Base-by-base conservation (phyloP, 2,113 vertebrate species). In the Rallus limicola region DNA sequence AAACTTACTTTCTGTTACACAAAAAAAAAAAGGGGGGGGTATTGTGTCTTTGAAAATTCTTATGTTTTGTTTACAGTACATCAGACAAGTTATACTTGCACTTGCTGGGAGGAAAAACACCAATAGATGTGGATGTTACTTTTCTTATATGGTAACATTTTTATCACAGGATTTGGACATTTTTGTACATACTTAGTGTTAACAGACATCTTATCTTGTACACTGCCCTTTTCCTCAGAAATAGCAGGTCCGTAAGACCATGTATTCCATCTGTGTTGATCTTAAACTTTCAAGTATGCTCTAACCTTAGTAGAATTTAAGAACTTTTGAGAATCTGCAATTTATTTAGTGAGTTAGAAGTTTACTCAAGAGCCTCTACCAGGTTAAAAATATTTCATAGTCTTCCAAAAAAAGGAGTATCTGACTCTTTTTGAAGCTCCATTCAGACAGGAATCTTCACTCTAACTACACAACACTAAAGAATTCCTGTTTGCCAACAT, bases 211-310 rank as follows among this genome's bases (percentile, higher is more conserved):
- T 60, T 76, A 20, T 16, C 29, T 75, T 3, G 2, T 29, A 25
- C 9, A 34, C 15, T 56, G 13, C 8, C 3, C 3, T 9, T 89
- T 89, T 55, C 67, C 15, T 82, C 11, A 67, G 26, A 88, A 70
- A 46, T 8, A 65, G 2, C 4, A 56, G 5, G 23, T 60, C 38
- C 0, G 1, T 60, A 52, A 75, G 29, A 84, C 11, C 24, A 36
- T 1, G 16, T 4, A 10, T 67, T 36, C 36, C 0, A 2, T 46
- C 12, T 86, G 31, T 31, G 2, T 9, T 6, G 1, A 6, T 79
- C 86, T 84, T 78, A 77, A 65, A 48, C 31, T 55, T 72, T 40
- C 7, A 42, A 78, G 8, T 1, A 1, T 48, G 2, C 16, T 72
- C 21, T 59, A 38, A 62, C 20, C 7, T 19, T 17, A 58, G 20